Evolutionary conservation across 2,113 vertebrate genomes (phyloP).

Genomic region (Notechis scutatus): DNA sequence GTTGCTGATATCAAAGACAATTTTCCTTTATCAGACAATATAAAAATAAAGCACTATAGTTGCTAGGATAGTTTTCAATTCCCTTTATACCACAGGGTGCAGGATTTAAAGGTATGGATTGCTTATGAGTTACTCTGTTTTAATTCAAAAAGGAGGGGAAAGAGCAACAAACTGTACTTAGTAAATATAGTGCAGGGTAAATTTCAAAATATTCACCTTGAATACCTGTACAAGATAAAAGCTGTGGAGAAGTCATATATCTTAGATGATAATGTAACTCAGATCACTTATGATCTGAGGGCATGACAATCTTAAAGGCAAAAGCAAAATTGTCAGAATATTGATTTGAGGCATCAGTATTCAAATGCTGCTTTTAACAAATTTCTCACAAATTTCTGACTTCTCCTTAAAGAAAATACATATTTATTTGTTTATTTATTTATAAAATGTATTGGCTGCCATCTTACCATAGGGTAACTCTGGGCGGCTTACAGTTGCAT

Average conservation of each 20-base stretch:
- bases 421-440: no score
- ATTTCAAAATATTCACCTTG: constrained; percentile 43
- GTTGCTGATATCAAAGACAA: background rate
- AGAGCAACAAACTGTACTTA: constrained; percentile 37
- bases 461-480: background rate
- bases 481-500: background rate
- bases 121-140: background rate
- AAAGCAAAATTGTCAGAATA: constrained; percentile 14
- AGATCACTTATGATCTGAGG: constrained; percentile 18
- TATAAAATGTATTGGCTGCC: background rate
- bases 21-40: background rate
- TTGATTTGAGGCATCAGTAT: constrained; percentile 13
- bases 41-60: background rate
- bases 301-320: background rate
- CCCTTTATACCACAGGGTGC: background rate
- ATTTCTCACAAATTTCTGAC: background rate
- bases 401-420: constrained; percentile 29
- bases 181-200: constrained; percentile 28
- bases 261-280: constrained; percentile 29
- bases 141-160: constrained; percentile 34
- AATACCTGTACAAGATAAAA: constrained; percentile 36
- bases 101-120: background rate
- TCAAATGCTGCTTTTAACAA: constrained; percentile 25
- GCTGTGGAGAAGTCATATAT: constrained; percentile 19
- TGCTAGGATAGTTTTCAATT: background rate